Evolutionary conservation across 2,797 vertebrate species (phyloP), one percentile per base, ranked within the genome.

Genomic region (Hyperoplus lanceolatus): DNA sequence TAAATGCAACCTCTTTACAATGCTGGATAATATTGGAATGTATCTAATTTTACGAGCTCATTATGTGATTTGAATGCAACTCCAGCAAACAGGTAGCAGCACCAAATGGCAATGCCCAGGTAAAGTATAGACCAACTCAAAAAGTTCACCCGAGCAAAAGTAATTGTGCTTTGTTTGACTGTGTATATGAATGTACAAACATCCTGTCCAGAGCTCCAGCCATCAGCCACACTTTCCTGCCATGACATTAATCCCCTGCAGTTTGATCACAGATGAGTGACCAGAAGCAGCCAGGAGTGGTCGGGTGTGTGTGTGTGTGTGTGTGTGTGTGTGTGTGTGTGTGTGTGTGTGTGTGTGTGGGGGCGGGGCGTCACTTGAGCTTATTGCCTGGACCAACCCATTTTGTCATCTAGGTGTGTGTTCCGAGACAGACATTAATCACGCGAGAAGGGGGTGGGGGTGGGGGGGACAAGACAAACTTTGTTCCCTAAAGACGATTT

Each of bases 261-360:
- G 80, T 70, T 78, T 68, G 72, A 83, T 86, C 80, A 89, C 84
- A 91, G 75, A 79, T 79, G 83, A 84, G 83, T 74, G 89, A 90
- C 84, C 81, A 69, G 54, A 49, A 61, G 77, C 36, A 4, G 51
- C 58, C 39, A 7, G 16, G 8, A 8, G 50, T 16, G 50, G 16
- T 14, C 6, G 15, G 2, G 29, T 29, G 29, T 29, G 29, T 29
- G 29, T 29, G 29, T 29, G 29, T 29, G 29, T 29, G 29, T 21
- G 21, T 21, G 21, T 21, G 21, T 29, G 29, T 29, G 29, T 29
- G 29, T 21, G 21, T 21, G 21, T 21, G n/a, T n/a, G n/a, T n/a
- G n/a, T n/a, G n/a, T n/a, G n/a, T 29, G 29, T 29, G 29, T 29
- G 29, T 29, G 29, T 29, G 29, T 29, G 36, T 49, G 73, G 71